Percentiles rank a stretch among this genome's conserved stretches.
These are phyloP conservation scores for Elanoides forficatus DNA, from an alignment of 2,113 vertebrate species.

Conservation along the genomic window DNA sequence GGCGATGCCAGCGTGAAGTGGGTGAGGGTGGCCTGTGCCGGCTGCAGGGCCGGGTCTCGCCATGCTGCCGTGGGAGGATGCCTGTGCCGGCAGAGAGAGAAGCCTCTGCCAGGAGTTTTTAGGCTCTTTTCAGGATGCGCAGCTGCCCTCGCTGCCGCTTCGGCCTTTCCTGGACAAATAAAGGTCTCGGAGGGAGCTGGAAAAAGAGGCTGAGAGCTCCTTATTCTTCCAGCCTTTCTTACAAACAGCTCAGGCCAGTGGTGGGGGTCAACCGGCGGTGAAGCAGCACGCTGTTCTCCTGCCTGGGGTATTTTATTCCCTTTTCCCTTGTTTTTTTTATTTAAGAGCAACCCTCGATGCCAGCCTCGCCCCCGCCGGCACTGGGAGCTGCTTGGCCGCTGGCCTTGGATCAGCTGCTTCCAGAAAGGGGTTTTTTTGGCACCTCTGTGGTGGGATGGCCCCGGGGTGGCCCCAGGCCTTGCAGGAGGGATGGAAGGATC, in stretches of 20 bases:
- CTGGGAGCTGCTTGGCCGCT: neutral
- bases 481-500: neutral
- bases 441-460: neutral
- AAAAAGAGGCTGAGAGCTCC: neutral
- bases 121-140: neutral
- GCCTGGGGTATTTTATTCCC: neutral
- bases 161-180: neutral
- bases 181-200: neutral
- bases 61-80: neutral
- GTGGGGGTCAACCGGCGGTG: neutral
- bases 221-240: neutral
- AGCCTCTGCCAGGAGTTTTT: neutral
- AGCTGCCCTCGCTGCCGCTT: neutral
- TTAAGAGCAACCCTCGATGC: neutral
- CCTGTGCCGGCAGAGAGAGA: fast-evolving
- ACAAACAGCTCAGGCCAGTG: fast-evolving
- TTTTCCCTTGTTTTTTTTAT: neutral
- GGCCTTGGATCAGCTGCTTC: neutral
- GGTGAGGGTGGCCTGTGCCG: neutral
- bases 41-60: neutral
- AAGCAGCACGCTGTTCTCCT: neutral
- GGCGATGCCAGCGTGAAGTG: fast-evolving
- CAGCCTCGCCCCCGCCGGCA: neutral
- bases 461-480: neutral
- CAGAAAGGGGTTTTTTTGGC: neutral